Base-by-base conservation (phyloP, 2,797 vertebrate genomes). In the Lithobates pipiens region DNA sequence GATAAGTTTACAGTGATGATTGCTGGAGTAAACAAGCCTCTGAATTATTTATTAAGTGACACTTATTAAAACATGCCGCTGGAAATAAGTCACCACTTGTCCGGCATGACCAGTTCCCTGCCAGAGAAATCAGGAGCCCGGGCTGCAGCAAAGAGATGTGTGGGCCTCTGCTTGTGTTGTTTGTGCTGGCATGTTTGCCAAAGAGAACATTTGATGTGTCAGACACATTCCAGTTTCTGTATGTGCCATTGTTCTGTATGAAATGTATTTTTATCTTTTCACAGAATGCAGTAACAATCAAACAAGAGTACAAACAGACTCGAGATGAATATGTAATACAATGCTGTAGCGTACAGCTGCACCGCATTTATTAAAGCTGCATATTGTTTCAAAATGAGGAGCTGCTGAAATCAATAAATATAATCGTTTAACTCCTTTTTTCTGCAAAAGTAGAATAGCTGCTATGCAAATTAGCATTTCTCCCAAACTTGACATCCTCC, bases 31-130 rank as follows among this genome's bases (percentile, higher is more conserved):
- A 86, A 86, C 85, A 86, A 39, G 11, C 39, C 39, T 67, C 54
- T 86, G 80, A 86, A 86, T 86, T 82, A 86, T 86, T 86, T 46
- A 86, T 86, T 82, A 82, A 86, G 80, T 86, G 85, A 82, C 85
- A 86, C 85, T 86, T 77, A 86, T 82, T 86, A 86, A 86, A 83
- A 83, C 69, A 81, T 34, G 68, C 75, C 71, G 69, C 69, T 77
- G 68, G 54, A 86, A 78, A 86, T 77, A 86, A 82, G 80, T 86
- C 73, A 73, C 80, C 69, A 29, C 75, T 86, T 77, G 80, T 39
- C 80, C 75, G 16, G 54, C 0, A 75, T 77, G 75, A 83, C 80
- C 85, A 68, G 54, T 77, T 76, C 21, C 16, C 50, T 77, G 73
- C 85, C 50, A 77, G 85, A 32, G 23, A 13, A 29, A 42, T 10